Conservation (phyloP, 2,888 invertebrate genomes). For the Acronicta alni region DNA sequence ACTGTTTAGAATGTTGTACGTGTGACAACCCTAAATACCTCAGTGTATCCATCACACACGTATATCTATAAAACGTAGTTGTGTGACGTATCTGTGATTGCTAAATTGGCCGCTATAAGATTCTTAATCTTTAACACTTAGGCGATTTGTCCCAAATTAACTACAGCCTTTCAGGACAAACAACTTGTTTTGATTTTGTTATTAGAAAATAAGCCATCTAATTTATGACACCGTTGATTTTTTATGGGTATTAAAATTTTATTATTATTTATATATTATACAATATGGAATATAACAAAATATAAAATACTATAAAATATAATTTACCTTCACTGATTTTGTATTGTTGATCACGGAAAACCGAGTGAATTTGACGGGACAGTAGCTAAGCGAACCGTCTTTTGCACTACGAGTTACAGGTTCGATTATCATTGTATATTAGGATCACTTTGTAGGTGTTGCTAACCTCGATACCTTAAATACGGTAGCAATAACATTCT, state of each 20-base stretch:
- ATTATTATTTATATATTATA: too few relatives aligned
- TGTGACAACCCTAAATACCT: conserved; percentile 15
- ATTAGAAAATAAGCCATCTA: not conserved
- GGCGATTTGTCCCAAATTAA: conserved; percentile 26
- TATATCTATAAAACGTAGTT: not conserved
- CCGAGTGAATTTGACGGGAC: too few relatives aligned
- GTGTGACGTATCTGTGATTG: conserved; percentile 11
- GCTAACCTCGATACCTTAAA: too few relatives aligned
- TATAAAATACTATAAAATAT: too few relatives aligned
- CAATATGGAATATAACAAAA: too few relatives aligned
- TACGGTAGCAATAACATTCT: conserved; percentile 15
- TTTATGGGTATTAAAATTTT: too few relatives aligned
- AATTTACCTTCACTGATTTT: too few relatives aligned
- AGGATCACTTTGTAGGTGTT: too few relatives aligned
- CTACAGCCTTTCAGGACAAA: conserved; percentile 40
- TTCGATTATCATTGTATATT: too few relatives aligned
- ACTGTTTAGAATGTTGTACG: not conserved
- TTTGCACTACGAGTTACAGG: too few relatives aligned
- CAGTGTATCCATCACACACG: not conserved
- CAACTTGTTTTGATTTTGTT: conserved; percentile 47
- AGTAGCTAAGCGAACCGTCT: too few relatives aligned
- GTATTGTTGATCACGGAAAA: too few relatives aligned
- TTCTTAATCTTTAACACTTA: conserved; percentile 17
- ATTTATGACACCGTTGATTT: conserved; percentile 25
- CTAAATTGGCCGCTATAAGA: conserved; percentile 9